phyloP scores from a whole-genome alignment of 2,888 invertebrate species.

The Oithona nana region DNA sequence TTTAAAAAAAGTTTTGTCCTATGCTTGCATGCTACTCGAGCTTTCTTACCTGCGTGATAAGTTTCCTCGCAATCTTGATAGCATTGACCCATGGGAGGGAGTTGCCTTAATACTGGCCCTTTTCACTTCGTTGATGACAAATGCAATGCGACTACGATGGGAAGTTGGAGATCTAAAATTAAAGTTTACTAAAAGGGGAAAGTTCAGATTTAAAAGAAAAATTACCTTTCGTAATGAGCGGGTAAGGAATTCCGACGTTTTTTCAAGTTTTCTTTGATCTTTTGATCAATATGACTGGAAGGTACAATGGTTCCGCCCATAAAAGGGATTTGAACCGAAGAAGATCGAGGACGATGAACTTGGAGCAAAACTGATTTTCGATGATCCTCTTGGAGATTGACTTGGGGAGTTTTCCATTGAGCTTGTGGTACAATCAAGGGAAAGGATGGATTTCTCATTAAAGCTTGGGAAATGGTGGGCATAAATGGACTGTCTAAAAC shows the following conservation, averaged over 20 bases:
- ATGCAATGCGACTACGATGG: not conserved
- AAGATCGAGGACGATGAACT: not conserved
- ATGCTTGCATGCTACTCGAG: no score
- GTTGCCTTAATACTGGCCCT: not conserved
- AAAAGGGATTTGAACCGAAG: not conserved
- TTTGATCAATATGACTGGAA: not conserved
- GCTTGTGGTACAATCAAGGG: not conserved
- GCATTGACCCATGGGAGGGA: not conserved
- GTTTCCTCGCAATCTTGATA: not conserved
- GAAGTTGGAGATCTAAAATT: not conserved
- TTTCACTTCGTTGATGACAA: not conserved
- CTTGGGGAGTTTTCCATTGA: not conserved
- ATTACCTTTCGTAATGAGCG: not conserved
- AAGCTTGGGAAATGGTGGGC: not conserved
- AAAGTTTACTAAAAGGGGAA: not conserved
- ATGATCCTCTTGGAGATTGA: not conserved
- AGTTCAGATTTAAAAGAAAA: not conserved
- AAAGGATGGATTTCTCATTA: not conserved
- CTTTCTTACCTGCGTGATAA: not conserved
- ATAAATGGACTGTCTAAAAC: not conserved
- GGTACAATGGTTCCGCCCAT: not conserved
- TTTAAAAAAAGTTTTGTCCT: no score
- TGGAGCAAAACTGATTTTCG: not conserved
- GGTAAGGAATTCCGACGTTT: not conserved
- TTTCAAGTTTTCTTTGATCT: not conserved